Conservation (phyloP, 2,888 invertebrate species). For the Leistus spinibarbis region DNA sequence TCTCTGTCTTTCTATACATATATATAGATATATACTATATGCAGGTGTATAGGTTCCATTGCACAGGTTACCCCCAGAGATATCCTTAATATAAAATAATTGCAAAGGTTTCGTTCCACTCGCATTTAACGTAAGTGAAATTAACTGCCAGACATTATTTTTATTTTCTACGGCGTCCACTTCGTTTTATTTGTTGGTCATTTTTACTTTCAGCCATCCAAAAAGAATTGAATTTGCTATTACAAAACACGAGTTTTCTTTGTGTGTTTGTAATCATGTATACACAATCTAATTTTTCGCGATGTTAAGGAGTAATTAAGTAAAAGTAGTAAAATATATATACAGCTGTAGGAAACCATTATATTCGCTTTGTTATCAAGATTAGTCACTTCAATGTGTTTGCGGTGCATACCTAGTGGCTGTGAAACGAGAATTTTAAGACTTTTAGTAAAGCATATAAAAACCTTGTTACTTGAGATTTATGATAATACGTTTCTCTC, state of each 20-base stretch:
- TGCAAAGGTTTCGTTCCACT: constrained; percentile 43
- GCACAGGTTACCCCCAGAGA: constrained; percentile 43
- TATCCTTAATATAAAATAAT: constrained; percentile 54
- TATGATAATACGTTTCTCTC: not conserved
- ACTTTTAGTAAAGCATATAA: not conserved
- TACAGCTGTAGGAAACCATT: not conserved
- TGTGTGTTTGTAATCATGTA: not conserved
- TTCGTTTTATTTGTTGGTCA: constrained; percentile 26
- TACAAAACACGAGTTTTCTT: not conserved
- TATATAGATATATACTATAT: no score
- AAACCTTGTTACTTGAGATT: not conserved
- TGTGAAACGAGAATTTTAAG: not conserved
- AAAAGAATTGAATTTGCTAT: constrained; percentile 35
- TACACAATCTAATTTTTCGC: not conserved
- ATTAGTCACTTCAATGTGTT: not conserved
- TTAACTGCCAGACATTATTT: constrained; percentile 54
- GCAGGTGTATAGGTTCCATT: constrained; percentile 7
- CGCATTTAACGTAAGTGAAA: constrained; percentile 47
- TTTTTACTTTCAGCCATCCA: constrained; percentile 20
- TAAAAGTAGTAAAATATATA: not conserved
- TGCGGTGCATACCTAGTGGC: not conserved
- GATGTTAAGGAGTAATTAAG: not conserved
- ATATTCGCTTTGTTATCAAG: not conserved
- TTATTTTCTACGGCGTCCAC: constrained; percentile 46
- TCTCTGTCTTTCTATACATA: not conserved